Evolutionary conservation across 1,140 invertebrate species (phyloP), one percentile per base, ranked within the genome.

Genomic region (Plutomurus gul): DNA sequence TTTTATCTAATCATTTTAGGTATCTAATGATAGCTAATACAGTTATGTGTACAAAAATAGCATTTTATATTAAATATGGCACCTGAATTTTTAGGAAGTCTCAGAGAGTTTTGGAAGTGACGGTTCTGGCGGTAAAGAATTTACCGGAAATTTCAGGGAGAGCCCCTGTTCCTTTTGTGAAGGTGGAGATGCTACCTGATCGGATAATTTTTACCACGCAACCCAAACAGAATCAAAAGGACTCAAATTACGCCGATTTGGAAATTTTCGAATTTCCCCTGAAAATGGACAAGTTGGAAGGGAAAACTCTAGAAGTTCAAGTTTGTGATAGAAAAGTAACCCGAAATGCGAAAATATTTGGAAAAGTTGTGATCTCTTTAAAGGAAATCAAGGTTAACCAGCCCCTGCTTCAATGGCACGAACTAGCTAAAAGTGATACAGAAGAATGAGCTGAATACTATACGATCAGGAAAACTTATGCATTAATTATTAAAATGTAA

Each of bases 301-400:
- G 16, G 4, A 22, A 22, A 11, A 16, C 22, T 16, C 16, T 75
- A n/a, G 30, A 72, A 18, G 65, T 78, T 13, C 40, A 47, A 7
- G 65, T 78, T 30, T 78, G 76, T 72, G 65, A 78, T 43, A 72
- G 71, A 49, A 72, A 72, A 18, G 25, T 73, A 22, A 78, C 76
- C 25, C 11, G 76, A 39, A 78, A 78, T 25, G 39, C 76, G 6
- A 49, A 37, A 7, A 49, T 73, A 22, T 78, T 78, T 49, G 76
- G 76, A 0, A n/a, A 33, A 30, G 70, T 36, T 7, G 20, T 20
- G 10, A 72, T 73, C 20, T 2, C 1, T n/a, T 5, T 78, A 18
- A 47, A 72, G 2, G 70, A 72, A 0, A 25, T 65, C 4, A 65
- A 65, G 36, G 13, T 60, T 0, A 30, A 30, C 7, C 16, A 16